A percentile compares a stretch with the other conserved stretches of the same genome.
Evolutionary conservation across 2,888 invertebrate genomes (phyloP).

Genomic region (Leptinotarsa juncta): DNA sequence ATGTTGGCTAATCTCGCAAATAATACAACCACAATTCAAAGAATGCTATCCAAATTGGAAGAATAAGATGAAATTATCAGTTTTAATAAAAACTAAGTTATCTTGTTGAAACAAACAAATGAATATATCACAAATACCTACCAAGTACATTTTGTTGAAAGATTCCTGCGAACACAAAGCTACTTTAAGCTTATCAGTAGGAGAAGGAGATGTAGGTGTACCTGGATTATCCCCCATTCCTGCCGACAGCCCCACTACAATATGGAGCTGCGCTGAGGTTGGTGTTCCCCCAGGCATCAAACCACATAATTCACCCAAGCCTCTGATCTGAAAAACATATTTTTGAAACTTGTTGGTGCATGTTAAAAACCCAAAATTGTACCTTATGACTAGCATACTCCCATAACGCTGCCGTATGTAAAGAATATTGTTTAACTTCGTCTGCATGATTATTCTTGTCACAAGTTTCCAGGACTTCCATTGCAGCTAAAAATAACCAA

Average conservation of each 20-base stretch:
- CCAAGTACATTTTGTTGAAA: slow-evolving; percentile 90
- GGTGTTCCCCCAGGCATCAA: slow-evolving; percentile 85
- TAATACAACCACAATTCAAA: too few species aligned
- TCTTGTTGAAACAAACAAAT: too few species aligned
- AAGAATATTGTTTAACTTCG: slow-evolving; percentile 80
- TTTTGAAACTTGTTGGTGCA: not conserved
- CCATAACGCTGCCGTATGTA: slow-evolving; percentile 88
- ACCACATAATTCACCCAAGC: slow-evolving; percentile 90
- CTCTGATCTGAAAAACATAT: slow-evolving; percentile 73
- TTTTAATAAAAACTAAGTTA: too few species aligned
- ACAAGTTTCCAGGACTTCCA: slow-evolving; percentile 86
- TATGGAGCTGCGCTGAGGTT: slow-evolving; percentile 88
- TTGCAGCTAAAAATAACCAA: slow-evolving; percentile 92
- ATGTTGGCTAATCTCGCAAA: too few species aligned
- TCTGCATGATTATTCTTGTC: slow-evolving; percentile 76
- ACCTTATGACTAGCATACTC: slow-evolving; percentile 80
- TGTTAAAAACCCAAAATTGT: slow-evolving; percentile 18
- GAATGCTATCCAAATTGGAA: too few species aligned
- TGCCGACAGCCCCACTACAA: slow-evolving; percentile 89
- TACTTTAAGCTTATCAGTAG: slow-evolving; percentile 88
- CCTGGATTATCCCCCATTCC: slow-evolving; percentile 85
- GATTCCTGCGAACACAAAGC: slow-evolving; percentile 89
- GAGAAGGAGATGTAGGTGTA: slow-evolving; percentile 68
- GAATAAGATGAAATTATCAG: too few species aligned
- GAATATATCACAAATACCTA: slow-evolving; percentile 56